Evolutionary conservation across 2,888 invertebrate genomes (phyloP).

Genomic region (Pharmacophagus antenor): DNA sequence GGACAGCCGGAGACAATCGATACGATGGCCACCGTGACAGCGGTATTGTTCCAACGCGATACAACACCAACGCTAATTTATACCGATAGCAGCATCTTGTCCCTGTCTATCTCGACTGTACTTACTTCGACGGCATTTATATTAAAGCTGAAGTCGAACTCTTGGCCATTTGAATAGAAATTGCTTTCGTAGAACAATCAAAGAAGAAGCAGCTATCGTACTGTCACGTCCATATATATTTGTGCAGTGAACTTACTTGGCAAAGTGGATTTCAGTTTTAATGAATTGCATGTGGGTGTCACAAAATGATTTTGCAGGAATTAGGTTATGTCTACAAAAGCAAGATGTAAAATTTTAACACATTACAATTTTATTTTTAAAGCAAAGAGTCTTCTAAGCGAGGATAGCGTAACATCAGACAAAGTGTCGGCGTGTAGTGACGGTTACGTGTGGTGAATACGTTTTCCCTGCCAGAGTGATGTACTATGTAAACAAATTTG

Average conservation of each 20-base stretch:
- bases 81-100: slow-evolving; percentile 67
- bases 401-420: slow-evolving; percentile 62
- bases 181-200: slow-evolving; percentile 20
- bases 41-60: slow-evolving; percentile 66
- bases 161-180: slow-evolving; percentile 18
- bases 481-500: slow-evolving; percentile 72
- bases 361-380: slow-evolving; percentile 61
- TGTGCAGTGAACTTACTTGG: neutral
- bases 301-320: slow-evolving; percentile 54
- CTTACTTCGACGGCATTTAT: slow-evolving; percentile 30
- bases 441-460: slow-evolving; percentile 73
- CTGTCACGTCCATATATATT: neutral
- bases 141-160: slow-evolving; percentile 21
- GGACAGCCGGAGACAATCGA: slow-evolving; percentile 55
- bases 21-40: slow-evolving; percentile 67
- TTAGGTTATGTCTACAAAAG: slow-evolving; percentile 56
- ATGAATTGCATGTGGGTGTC: slow-evolving; percentile 37
- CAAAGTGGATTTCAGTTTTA: slow-evolving; percentile 17
- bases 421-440: slow-evolving; percentile 60
- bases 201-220: slow-evolving; percentile 1
- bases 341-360: slow-evolving; percentile 49
- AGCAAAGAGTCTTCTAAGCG: slow-evolving; percentile 59
- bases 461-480: slow-evolving; percentile 51
- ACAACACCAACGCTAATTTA: slow-evolving; percentile 71
- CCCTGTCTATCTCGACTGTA: slow-evolving; percentile 47